Evolutionary conservation across 2,888 invertebrate species (phyloP), one percentile per base, ranked within the genome.

Genomic region (Scaeva pyrastri): DNA sequence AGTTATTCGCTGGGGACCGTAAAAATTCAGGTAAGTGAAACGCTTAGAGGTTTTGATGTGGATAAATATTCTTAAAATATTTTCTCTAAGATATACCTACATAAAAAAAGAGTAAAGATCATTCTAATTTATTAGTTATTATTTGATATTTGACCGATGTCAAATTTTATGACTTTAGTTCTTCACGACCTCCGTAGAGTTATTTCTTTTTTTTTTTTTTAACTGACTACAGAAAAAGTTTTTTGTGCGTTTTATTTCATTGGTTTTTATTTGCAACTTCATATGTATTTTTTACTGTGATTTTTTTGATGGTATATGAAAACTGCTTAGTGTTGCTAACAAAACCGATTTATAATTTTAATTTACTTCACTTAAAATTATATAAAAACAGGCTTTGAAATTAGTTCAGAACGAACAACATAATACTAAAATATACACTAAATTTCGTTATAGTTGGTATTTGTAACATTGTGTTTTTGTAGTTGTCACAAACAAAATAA

Each of bases 241-340:
- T 6, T 7, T 31, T 31, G 31, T 31, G 31, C 8, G 31, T 31
- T 31, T 26, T 6, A 52, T 26, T 14, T 52, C 23, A 1, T 12
- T 52, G 19, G 7, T 14, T 52, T n/a, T 36, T 1, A 6, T 56
- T 16, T 56, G 16, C 12, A 4, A 45, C 19, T 31, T 16, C 10
- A 2, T 0, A n/a, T 8, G 2, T n/a, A 31, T 36, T 36, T 16
- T 7, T 36, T 31, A 10, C 31, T 55, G 4, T 36, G 11, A 2
- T 23, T 56, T 56, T 56, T 56, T 56, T 26, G 10, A 31, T 19
- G 31, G 11, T 56, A 19, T 4, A 16, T 16, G 16, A 10, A 55
- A 16, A 31, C 56, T 31, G 56, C 56, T 56, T 56, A 56, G 11
- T 16, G 26, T 56, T 31, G 26, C 31, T 31, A 56, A 11, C 55